phyloP scores from a whole-genome alignment of 2,797 vertebrate species.

The Ctenosaura bakeri region DNA sequence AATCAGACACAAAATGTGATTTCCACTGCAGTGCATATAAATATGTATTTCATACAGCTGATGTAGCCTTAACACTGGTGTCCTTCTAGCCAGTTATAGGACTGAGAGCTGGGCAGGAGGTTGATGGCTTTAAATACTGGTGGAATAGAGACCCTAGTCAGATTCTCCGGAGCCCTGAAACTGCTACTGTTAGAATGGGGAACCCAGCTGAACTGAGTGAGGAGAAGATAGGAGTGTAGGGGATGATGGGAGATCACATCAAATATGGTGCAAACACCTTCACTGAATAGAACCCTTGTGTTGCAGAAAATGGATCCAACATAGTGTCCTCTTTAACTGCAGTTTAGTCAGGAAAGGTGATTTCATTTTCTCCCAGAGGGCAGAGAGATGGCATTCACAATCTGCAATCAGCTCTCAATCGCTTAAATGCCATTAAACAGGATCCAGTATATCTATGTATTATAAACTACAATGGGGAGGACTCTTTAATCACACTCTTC shows the following conservation, averaged over 20 bases:
- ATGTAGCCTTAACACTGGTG: neutral
- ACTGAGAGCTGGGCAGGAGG: neutral
- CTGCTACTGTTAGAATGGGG: neutral
- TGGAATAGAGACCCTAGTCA: neutral
- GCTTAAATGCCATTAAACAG: neutral
- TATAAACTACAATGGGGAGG: neutral
- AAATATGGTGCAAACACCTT: neutral
- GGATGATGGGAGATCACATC: neutral
- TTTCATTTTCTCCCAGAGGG: neutral
- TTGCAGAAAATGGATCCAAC: neutral
- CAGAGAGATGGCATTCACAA: neutral
- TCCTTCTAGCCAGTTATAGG: neutral
- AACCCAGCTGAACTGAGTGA: neutral
- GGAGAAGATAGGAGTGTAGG: neutral
- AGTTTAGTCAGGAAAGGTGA: neutral
- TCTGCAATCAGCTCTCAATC: neutral
- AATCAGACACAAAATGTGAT: neutral
- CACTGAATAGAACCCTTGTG: neutral
- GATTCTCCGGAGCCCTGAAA: neutral
- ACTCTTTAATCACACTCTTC: neutral
- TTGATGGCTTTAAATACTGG: neutral
- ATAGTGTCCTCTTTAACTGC: neutral
- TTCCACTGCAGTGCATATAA: slow-evolving; percentile 40
- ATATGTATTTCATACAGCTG: slow-evolving; percentile 25
- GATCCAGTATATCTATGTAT: neutral